These are phyloP conservation scores for Heterohyrax brucei DNA, from an alignment of 2,797 vertebrate genomes.

Conservation along the genomic window DNA sequence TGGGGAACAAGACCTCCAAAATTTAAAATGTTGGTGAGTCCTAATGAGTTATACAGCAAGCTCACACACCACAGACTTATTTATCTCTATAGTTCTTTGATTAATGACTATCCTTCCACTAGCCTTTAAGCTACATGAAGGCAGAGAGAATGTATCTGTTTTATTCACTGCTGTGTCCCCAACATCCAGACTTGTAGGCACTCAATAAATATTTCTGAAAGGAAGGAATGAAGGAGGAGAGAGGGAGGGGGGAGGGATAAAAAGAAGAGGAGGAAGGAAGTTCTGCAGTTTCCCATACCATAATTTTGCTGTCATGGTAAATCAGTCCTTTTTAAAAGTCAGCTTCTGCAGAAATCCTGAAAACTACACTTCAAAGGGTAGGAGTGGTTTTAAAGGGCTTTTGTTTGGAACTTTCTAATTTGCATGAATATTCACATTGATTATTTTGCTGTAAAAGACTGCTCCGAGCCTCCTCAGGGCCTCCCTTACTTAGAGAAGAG, in stretches of 20 bases:
- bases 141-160: neutral
- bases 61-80: neutral
- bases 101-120: rapidly evolving
- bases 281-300: neutral
- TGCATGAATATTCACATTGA: neutral
- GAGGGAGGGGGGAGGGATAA: rapidly evolving
- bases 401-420: constrained; percentile 12
- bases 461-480: neutral
- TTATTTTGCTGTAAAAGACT: neutral
- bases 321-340: neutral
- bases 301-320: neutral
- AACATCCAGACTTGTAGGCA: neutral
- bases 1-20: constrained; percentile 18
- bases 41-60: neutral
- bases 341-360: constrained; percentile 48
- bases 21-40: neutral
- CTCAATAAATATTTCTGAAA: neutral
- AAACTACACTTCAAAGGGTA: neutral
- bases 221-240: neutral
- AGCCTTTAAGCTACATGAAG: neutral
- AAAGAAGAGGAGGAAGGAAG: neutral
- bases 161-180: neutral
- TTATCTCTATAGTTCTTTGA: neutral
- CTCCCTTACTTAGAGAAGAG: neutral
- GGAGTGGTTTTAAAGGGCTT: neutral